Conservation (phyloP, 2,888 invertebrate species). For the Yponomeuta malinellus region DNA sequence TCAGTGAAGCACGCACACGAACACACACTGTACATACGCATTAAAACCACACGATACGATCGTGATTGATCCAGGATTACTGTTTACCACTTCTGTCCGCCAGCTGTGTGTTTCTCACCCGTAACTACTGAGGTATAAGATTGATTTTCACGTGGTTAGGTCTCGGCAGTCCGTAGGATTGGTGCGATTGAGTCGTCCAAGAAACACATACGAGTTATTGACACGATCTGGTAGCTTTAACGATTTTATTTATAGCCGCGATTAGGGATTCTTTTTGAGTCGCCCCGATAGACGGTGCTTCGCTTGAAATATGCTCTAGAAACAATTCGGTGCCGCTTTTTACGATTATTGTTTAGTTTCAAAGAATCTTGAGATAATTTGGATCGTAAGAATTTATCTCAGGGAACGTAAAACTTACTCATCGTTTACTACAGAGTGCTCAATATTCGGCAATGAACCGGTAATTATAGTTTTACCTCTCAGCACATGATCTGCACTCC, state of each 20-base stretch:
- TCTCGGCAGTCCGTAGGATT: neutral
- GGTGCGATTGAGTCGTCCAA: conserved; percentile 23
- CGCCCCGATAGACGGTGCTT: neutral
- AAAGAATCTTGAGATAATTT: neutral
- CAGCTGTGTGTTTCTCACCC: neutral
- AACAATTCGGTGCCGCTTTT: neutral
- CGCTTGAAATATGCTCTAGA: conserved; percentile 2
- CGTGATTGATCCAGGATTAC: conserved; percentile 60
- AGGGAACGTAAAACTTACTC: no score
- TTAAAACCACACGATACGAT: conserved; percentile 41
- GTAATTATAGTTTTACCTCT: no score
- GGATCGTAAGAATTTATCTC: neutral
- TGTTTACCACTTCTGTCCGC: conserved; percentile 12
- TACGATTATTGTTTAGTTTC: conserved; percentile 1
- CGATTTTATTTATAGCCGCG: conserved; percentile 33
- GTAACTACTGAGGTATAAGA: conserved; percentile 13
- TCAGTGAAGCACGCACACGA: neutral
- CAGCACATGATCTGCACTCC: no score
- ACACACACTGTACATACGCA: conserved; percentile 28
- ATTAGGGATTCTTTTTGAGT: conserved; percentile 26
- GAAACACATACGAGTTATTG: conserved; percentile 36
- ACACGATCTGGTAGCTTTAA: conserved; percentile 31
- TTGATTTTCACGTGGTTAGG: neutral
- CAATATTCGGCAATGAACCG: no score
- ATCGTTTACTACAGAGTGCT: no score